Evolutionary conservation across 2,113 vertebrate species (phyloP), one percentile per base, ranked within the genome.

Genomic region (Peromyscus leucopus): DNA sequence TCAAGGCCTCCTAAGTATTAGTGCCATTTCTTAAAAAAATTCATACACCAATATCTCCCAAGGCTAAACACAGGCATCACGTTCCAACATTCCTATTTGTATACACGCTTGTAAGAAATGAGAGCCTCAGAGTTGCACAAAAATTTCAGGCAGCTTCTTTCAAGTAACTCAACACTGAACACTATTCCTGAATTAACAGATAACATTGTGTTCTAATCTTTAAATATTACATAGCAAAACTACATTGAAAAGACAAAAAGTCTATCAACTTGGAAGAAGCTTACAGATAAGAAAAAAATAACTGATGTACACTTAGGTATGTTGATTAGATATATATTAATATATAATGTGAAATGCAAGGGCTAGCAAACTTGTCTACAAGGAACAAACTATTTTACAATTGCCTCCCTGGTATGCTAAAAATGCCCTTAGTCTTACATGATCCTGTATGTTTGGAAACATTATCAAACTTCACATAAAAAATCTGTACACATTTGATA

Each of bases 321-420:
- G 24, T 83, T 7, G 12, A 57, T 61, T 83, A 8, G 19, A 65
- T 17, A 65, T 17, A 85, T 28, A 84, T 2, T 93, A 90, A 69
- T 7, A 48, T 69, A n/a, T 42, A 93, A 92, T 12, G 86, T n/a
- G 36, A 94, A 71, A 69, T 12, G 88, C 57, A 95, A 79, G 31
- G 85, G 94, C 16, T 57, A 36, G 92, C 87, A 95, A 97, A 76
- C 55, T 57, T 90, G 36, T 67, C 16, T 90, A 88, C 5, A 55
- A 83, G 42, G 21, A 94, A 85, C 89, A 95, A 86, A 82, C 33
- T 57, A 93, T 79, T 78, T 90, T 92, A 92, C 59, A 84, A 90
- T 7, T 94, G 39, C 7, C 80, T 95, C 55, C 59, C 21, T 72
- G 2, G 17, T 57, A 92, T 48, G 39, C 24, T 78, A 36, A 95